Percentiles rank a stretch among this genome's conserved stretches.
Evolutionary conservation across 2,797 vertebrate species (phyloP).

Genomic region (Sarcoramphus papa): DNA sequence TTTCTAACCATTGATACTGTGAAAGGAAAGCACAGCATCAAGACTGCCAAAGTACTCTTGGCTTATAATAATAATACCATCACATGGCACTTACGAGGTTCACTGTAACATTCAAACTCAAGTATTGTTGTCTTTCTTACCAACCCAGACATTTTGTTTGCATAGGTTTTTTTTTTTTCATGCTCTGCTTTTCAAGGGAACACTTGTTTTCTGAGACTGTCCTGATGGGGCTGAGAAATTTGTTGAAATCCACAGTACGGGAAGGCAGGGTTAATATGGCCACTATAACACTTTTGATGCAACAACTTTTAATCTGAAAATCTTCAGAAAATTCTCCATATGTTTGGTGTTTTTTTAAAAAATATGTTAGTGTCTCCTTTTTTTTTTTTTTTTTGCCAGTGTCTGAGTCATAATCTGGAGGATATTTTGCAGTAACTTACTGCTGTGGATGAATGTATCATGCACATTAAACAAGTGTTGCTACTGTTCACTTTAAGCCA

Average conservation of each 20-base stretch:
- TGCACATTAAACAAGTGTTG: conserved; percentile 13
- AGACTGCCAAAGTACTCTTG: not conserved
- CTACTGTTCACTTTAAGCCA: conserved; percentile 58
- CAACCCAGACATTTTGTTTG: not conserved
- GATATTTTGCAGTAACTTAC: not conserved
- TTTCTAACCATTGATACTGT: not conserved
- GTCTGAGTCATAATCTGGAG: conserved; percentile 10
- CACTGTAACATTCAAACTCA: not conserved
- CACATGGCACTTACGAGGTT: not conserved
- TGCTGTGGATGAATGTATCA: conserved; percentile 2
- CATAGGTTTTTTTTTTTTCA: not conserved
- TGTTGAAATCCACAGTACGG: not conserved
- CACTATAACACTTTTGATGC: not conserved
- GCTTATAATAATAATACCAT: not conserved
- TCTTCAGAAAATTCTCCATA: not conserved
- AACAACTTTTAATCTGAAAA: not conserved
- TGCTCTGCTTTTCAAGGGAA: not conserved
- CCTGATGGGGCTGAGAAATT: not conserved
- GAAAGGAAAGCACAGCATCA: not conserved
- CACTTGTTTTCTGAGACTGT: not conserved
- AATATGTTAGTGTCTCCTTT: not conserved
- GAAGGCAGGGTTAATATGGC: not conserved
- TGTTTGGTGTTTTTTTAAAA: not conserved
- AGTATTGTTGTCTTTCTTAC: not conserved
- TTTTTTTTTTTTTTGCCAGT: not conserved